Conservation (phyloP, 2,113 vertebrate species). For the Peromyscus californicus region DNA sequence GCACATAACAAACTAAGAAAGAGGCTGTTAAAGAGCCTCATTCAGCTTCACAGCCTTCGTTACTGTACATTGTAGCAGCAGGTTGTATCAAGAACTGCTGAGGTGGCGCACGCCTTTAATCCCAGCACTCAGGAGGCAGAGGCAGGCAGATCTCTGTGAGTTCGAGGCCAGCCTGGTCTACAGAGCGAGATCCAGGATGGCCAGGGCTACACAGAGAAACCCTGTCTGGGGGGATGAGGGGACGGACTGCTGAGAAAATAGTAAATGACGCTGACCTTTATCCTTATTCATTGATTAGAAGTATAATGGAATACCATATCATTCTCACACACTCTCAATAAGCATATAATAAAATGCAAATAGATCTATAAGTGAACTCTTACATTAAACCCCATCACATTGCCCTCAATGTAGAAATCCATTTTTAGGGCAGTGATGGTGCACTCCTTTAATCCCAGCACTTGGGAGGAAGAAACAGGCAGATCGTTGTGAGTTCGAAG, state of each 20-base stretch:
- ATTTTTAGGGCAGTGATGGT: neutral
- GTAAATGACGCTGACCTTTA: constrained; percentile 43
- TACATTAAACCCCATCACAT: neutral
- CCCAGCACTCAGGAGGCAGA: neutral
- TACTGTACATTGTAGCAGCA: neutral
- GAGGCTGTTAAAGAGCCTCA: neutral
- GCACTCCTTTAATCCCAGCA: neutral
- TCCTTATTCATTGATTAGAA: constrained; percentile 39
- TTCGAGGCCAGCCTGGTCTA: neutral
- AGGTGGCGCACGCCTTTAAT: neutral
- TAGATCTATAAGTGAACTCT: neutral
- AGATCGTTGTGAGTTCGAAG: neutral
- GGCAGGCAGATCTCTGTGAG: no score
- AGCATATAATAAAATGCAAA: constrained; percentile 26
- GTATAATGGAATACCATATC: neutral
- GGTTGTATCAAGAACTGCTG: neutral
- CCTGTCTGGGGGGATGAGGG: neutral
- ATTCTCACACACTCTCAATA: neutral
- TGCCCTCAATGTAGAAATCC: neutral
- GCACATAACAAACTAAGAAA: neutral
- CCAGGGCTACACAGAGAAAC: neutral
- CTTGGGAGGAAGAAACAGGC: neutral
- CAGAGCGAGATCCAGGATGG: neutral
- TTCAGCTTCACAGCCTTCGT: neutral
- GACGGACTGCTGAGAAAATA: neutral